phyloP scores from a whole-genome alignment of 2,888 invertebrate species.

The Chaetogeoica ovagalla region DNA sequence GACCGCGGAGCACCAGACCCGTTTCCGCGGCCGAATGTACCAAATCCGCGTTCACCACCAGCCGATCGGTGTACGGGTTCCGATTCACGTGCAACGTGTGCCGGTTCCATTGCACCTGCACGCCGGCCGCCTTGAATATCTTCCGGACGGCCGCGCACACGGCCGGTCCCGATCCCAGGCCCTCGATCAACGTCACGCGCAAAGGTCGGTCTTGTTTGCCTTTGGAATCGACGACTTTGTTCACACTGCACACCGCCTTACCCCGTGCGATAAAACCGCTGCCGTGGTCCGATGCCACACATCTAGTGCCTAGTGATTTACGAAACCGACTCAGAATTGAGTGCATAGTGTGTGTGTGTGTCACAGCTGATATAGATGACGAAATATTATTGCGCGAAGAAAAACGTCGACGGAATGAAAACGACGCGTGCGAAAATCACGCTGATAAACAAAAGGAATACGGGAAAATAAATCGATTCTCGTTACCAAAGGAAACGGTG shows the following conservation, averaged over 20 bases:
- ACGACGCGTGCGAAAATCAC: neutral
- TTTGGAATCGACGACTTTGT: neutral
- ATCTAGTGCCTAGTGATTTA: no score
- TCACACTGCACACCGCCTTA: neutral
- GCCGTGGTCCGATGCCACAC: no score
- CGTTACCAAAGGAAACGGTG: neutral
- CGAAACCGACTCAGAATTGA: no score
- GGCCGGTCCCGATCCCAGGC: neutral
- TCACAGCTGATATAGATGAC: no score
- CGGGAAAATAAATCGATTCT: neutral
- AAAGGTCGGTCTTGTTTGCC: neutral
- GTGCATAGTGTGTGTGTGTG: no score
- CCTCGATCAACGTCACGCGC: constrained; percentile 8
- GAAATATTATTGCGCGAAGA: no score
- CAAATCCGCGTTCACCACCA: neutral
- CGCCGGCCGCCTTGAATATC: constrained; percentile 5
- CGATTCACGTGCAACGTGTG: constrained; percentile 3
- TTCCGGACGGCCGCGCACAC: constrained; percentile 8
- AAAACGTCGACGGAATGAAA: neutral
- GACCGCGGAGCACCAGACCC: constrained; percentile 13
- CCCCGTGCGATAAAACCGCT: neutral
- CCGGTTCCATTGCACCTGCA: constrained; percentile 8
- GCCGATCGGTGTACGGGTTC: neutral
- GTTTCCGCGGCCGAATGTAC: neutral
- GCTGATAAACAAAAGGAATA: neutral